Evolutionary conservation across 2,888 invertebrate species (phyloP), one percentile per base, ranked within the genome.

Genomic region (Aleiodes testaceus): DNA sequence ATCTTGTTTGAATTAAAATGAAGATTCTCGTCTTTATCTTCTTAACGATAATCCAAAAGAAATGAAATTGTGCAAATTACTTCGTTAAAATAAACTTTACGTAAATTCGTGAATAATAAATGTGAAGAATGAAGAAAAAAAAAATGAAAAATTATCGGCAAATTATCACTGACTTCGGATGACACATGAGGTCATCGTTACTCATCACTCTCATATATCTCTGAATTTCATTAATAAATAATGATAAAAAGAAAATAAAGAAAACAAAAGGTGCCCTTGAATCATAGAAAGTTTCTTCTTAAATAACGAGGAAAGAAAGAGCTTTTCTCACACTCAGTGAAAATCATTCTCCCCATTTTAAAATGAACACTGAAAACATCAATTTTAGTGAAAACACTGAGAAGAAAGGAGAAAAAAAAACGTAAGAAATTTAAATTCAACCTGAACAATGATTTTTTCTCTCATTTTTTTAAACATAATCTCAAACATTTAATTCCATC

Each of bases 161-260:
- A 59, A 42, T 36, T 59, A 59, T 59, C 59, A 42, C 18, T 36
- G 14, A 16, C 7, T 18, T 42, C 16, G 59, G 36, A 11, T 42
- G 59, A 26, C 42, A 59, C 42, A 18, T n/a, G 11, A 59, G 59
- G 59, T 59, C 42, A 59, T 59, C 59, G 9, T 59, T 42, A 18
- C 36, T 59, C 59, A 49, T 49, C 49, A 16, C 14, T 49, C 49
- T 49, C 49, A 59, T 59, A 16, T 42, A 36, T 36, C 11, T 36
- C 9, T 11, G 36, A 11, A 36, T 36, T 59, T 11, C n/a, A 12
- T 36, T 11, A 42, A 59, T 59, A 42, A 36, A 59, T 42, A 18
- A 9, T 30, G 9, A 42, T 36, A 2, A 30, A 22, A 22, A n/a
- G 30, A 36, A 16, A 14, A 30, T 14, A 30, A 22, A 26, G 26